A percentile compares a stretch with the other conserved stretches of the same genome.
Evolutionary conservation across 1,140 invertebrate genomes (phyloP).

Genomic region (Drosophila takahashii): DNA sequence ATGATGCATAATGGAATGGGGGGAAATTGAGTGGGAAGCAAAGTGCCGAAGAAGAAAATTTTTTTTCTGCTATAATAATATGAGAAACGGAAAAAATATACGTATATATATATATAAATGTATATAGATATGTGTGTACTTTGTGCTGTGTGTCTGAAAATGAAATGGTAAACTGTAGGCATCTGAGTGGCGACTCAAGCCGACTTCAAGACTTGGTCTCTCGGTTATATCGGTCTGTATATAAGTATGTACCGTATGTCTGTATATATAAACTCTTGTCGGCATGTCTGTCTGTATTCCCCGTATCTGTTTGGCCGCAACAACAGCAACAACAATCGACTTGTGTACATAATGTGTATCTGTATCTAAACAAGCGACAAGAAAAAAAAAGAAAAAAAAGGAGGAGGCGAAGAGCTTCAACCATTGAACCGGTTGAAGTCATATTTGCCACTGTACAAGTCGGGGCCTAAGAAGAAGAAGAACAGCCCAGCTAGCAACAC

Average conservation of each 20-base stretch:
- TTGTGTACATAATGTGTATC: constrained; percentile 72
- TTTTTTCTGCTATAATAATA: constrained; percentile 21
- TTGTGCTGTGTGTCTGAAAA: constrained; percentile 24
- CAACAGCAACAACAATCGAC: constrained; percentile 51
- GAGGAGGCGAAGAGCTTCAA: constrained; percentile 38
- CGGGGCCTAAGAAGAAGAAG: constrained; percentile 21
- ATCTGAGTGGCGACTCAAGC: constrained; percentile 39
- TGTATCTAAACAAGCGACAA: constrained; percentile 66
- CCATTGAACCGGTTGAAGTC: constrained; percentile 73
- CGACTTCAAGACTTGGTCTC: constrained; percentile 38
- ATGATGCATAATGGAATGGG: constrained; percentile 50
- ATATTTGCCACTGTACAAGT: constrained; percentile 66
- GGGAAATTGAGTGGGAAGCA: constrained; percentile 20
- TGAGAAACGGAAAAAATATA: constrained; percentile 4
- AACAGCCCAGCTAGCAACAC: constrained; percentile 32
- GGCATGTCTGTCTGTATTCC: constrained; percentile 13
- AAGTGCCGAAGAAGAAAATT: constrained; percentile 11
- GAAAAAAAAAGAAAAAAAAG: constrained; percentile 26
- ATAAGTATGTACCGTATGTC: no score
- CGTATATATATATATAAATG: background rate
- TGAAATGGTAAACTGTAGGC: constrained; percentile 42
- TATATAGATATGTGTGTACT: constrained; percentile 5
- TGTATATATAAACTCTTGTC: background rate
- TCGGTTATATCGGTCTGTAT: constrained; percentile 14
- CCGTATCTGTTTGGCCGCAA: constrained; percentile 55